A percentile compares a stretch with the other conserved stretches of the same genome.
phyloP scores from a whole-genome alignment of 1,140 invertebrate genomes.

The Ceratina calcarata region DNA sequence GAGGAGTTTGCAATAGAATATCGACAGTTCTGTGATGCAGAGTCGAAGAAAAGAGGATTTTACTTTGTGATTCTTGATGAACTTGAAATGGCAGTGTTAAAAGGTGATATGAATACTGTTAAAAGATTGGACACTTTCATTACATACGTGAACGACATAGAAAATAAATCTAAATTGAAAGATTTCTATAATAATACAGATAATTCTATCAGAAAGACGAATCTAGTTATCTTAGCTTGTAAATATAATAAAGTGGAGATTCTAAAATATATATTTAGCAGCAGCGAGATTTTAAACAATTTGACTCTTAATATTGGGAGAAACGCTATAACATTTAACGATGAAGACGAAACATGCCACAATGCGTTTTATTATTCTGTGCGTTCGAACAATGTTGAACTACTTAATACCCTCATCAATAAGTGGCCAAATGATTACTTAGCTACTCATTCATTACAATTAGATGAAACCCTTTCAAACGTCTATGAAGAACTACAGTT shows the following conservation, averaged over 20 bases:
- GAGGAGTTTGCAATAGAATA: not conserved
- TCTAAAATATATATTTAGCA: not conserved
- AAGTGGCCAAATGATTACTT: not conserved
- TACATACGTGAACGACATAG: not conserved
- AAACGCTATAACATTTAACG: not conserved
- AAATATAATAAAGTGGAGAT: not conserved
- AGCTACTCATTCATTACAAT: not conserved
- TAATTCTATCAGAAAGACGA: not conserved
- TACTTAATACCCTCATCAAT: not conserved
- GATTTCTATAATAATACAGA: not conserved
- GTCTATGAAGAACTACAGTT: not conserved
- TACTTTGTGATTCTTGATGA: not conserved
- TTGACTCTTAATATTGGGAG: not conserved
- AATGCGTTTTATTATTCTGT: not conserved
- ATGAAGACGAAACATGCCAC: not conserved
- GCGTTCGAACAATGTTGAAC: not conserved
- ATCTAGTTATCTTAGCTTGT: not conserved
- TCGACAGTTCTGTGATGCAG: not conserved
- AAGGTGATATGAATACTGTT: not conserved
- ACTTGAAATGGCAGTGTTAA: not conserved
- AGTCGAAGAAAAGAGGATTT: not conserved
- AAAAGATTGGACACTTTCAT: not conserved
- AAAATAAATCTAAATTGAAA: not conserved
- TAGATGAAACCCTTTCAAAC: not conserved
- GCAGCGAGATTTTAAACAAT: not conserved